Conservation (phyloP, 2,113 vertebrate species). For the Terrapene triunguis region DNA sequence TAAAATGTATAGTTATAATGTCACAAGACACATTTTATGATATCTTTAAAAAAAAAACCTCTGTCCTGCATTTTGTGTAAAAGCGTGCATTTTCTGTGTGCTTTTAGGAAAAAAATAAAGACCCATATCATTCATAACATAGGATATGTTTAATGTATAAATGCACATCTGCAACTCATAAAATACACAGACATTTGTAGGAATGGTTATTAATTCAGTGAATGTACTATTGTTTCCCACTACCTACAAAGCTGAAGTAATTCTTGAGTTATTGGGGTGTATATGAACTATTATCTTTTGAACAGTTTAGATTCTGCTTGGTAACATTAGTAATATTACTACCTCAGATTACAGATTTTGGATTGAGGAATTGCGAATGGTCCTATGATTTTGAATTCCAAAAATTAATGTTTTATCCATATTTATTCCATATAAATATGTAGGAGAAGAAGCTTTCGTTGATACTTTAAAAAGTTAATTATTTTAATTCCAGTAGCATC, state of each 20-base stretch:
- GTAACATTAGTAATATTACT: not conserved
- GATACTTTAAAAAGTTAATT: not conserved
- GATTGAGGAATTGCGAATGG: not conserved
- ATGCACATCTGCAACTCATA: conserved; percentile 65
- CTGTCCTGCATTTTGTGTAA: not conserved
- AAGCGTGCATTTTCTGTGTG: not conserved
- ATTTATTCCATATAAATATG: not conserved
- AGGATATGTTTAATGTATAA: conserved; percentile 50
- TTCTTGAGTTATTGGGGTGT: not conserved
- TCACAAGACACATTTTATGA: conserved; percentile 41
- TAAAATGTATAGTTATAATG: not conserved
- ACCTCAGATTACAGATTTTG: not conserved
- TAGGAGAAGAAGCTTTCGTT: not conserved
- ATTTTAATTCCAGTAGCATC: not conserved
- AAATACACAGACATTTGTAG: conserved; percentile 58
- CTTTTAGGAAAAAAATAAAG: too few relatives aligned
- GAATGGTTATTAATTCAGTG: conserved; percentile 60
- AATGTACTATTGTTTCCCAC: not conserved
- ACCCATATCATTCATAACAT: not conserved
- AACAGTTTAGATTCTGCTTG: conserved; percentile 11
- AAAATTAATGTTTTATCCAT: not conserved
- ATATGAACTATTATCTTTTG: not conserved
- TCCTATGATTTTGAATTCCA: not conserved
- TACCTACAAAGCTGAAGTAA: conserved; percentile 37
- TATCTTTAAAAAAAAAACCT: conserved; percentile 15